A percentile compares a stretch with the other conserved stretches of the same genome.
These are phyloP conservation scores for Halcyon smyrnensis DNA, from an alignment of 2,797 vertebrate species.

Conservation along the genomic window DNA sequence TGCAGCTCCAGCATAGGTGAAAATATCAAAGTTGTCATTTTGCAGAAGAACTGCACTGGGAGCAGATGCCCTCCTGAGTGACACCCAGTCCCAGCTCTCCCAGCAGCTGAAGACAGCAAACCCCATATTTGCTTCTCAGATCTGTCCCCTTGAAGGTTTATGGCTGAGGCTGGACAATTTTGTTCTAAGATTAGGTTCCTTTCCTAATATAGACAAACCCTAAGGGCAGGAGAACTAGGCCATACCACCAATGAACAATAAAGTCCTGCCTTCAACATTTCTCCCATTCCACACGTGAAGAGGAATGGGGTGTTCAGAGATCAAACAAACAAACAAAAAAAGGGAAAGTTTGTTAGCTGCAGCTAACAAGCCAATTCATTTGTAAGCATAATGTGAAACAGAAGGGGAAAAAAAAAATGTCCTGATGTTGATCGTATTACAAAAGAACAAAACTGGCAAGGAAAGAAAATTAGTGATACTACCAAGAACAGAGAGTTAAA, in stretches of 20 bases:
- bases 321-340: not conserved
- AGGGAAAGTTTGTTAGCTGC: not conserved
- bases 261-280: not conserved
- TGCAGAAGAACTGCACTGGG: not conserved
- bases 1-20: not conserved
- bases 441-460: conserved; percentile 29
- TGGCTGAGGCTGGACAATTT: not conserved
- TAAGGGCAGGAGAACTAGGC: not conserved
- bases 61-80: not conserved
- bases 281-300: conserved; percentile 5
- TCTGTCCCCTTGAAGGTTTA: not conserved
- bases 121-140: not conserved
- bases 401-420: not conserved
- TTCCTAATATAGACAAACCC: conserved; percentile 1
- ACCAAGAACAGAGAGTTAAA: conserved; percentile 17
- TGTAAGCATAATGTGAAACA: conserved; percentile 41
- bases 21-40: not conserved
- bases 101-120: not conserved
- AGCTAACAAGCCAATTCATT: conserved; percentile 27
- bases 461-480: conserved; percentile 5
- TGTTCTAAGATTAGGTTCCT: not conserved
- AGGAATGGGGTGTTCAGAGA: conserved; percentile 31
- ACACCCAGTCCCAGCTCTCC: not conserved
- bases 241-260: not conserved
- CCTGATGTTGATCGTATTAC: not conserved